Conservation (phyloP, 2,113 vertebrate species). For the Amia ocellicauda region DNA sequence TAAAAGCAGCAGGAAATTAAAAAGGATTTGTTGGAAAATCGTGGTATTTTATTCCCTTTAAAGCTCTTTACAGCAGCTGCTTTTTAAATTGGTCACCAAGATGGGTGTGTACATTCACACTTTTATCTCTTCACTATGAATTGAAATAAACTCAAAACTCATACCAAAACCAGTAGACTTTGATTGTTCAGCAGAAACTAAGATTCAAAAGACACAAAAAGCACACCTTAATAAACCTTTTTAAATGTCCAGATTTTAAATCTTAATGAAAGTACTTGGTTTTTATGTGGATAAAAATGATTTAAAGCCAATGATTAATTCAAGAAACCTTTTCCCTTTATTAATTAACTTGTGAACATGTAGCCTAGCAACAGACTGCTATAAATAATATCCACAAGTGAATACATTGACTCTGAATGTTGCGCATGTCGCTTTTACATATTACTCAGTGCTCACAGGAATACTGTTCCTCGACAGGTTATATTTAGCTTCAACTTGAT, state of each 20-base stretch:
- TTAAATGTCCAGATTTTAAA: too few species aligned
- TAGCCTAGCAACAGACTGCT: slow-evolving; percentile 19
- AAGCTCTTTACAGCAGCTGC: too few species aligned
- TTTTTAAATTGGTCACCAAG: too few species aligned
- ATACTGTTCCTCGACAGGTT: background rate
- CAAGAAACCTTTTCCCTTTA: slow-evolving; percentile 9
- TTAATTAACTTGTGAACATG: slow-evolving; percentile 14
- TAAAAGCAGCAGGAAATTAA: background rate
- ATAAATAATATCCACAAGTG: slow-evolving; percentile 17
- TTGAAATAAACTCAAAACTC: too few species aligned
- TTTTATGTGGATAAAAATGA: background rate
- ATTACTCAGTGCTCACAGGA: background rate
- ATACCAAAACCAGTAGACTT: too few species aligned
- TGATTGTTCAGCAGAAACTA: too few species aligned
- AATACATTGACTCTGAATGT: background rate
- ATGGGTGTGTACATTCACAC: too few species aligned
- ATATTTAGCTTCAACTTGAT: background rate
- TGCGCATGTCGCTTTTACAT: background rate
- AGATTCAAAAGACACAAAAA: too few species aligned
- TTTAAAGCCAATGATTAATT: background rate
- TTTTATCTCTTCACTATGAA: too few species aligned
- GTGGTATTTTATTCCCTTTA: too few species aligned
- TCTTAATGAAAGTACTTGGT: too few species aligned
- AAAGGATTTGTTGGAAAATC: background rate
- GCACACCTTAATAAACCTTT: too few species aligned